Evolutionary conservation across 2,113 vertebrate species (phyloP).

Genomic region (Salvator merianae): DNA sequence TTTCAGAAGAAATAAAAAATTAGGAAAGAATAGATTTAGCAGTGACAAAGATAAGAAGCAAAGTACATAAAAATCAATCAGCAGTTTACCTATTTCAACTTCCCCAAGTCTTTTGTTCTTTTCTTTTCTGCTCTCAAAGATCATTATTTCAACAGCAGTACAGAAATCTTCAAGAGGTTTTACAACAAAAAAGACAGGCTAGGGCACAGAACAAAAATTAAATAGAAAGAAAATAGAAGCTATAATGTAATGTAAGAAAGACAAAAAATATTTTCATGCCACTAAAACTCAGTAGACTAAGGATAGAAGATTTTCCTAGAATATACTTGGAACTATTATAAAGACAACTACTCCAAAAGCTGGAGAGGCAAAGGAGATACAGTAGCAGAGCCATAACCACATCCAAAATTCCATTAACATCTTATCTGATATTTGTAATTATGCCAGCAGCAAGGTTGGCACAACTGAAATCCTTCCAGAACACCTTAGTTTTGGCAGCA

Average conservation of each 20-base stretch:
- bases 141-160: not conserved
- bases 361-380: too few relatives aligned
- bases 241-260: not conserved
- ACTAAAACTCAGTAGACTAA: not conserved
- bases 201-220: not conserved
- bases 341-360: not conserved
- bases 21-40: not conserved
- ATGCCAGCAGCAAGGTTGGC: too few relatives aligned
- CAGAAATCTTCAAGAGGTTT: constrained; percentile 12
- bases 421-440: too few relatives aligned
- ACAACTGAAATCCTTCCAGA: too few relatives aligned
- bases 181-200: not conserved
- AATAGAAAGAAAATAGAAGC: not conserved
- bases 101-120: not conserved
- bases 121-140: constrained; percentile 3
- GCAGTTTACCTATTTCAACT: not conserved
- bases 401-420: too few relatives aligned
- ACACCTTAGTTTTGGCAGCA: too few relatives aligned
- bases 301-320: not conserved
- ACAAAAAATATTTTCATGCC: not conserved
- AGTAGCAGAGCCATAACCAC: too few relatives aligned
- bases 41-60: not conserved
- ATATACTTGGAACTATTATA: constrained; percentile 6
- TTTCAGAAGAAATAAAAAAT: not conserved
- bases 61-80: not conserved